These are phyloP conservation scores for Rhagophthalmus giganteus DNA, from an alignment of 2,888 invertebrate species.

Conservation along the genomic window DNA sequence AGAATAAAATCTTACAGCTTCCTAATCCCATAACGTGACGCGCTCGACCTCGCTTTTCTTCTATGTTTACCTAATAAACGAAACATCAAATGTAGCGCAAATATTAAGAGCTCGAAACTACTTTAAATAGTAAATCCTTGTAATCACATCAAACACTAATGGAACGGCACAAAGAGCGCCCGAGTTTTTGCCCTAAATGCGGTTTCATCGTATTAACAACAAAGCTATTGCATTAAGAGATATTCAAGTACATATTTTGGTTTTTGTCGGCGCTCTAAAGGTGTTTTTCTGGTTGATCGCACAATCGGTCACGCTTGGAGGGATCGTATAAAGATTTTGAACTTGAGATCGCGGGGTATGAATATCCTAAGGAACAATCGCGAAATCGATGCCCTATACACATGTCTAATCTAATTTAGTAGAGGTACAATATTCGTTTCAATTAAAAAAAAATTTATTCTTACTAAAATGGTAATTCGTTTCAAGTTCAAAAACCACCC, in stretches of 20 bases:
- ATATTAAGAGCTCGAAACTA: slow-evolving; percentile 1
- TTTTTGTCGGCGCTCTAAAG: slow-evolving; percentile 27
- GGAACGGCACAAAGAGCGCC: slow-evolving; percentile 16
- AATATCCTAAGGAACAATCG: no score
- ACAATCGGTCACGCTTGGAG: slow-evolving; percentile 20
- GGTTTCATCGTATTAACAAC: slow-evolving; percentile 23
- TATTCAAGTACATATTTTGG: slow-evolving; percentile 18
- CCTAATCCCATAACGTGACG: no score
- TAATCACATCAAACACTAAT: slow-evolving; percentile 21
- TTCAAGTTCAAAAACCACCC: no score
- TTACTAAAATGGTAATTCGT: no score
- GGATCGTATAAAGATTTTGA: slow-evolving; percentile 13
- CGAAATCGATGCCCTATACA: no score
- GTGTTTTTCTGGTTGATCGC: slow-evolving; percentile 29
- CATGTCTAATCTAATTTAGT: no score
- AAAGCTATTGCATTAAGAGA: slow-evolving; percentile 27
- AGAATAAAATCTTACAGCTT: no score
- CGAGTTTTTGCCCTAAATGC: slow-evolving; percentile 22
- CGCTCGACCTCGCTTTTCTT: no score
- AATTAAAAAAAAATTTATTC: no score
- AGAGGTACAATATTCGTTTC: no score
- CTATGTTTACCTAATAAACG: no score
- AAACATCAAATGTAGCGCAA: slow-evolving; percentile 8
- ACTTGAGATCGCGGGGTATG: slow-evolving; percentile 16
- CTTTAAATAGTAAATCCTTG: slow-evolving; percentile 13